Evolutionary conservation across 2,113 vertebrate genomes (phyloP), one percentile per base, ranked within the genome.

Genomic region (Forbesichthys agassizii): DNA sequence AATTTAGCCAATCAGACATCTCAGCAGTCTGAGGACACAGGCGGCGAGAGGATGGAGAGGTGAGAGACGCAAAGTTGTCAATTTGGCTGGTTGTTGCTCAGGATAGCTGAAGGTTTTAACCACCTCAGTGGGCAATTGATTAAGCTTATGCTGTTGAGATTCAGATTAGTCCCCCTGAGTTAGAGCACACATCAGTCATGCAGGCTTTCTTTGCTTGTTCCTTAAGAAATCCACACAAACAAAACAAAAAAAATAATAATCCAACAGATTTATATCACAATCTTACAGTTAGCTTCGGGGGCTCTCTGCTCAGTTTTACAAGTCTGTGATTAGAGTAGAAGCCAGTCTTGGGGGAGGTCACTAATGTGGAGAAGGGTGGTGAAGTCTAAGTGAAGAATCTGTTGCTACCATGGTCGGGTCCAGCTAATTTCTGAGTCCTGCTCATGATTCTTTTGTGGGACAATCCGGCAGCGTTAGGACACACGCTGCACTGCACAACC

Each of bases 161-260:
- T 83, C 78, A 84, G 65, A 87, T 82, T 75, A 85, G 85, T 88
- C 89, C 88, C 89, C 91, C 91, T 92, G 89, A 91, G 89, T 92
- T 92, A 90, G 85, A 88, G 88, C 84, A 84, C 85, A 78, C 71
- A 11, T 86, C 81, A 69, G 76, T 80, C 78, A 60, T 51, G 73
- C 82, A 71, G 78, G 76, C 83, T 48, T 77, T 12, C 56, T 74
- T 78, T 0, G 57, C 74, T 81, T 79, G 80, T 82, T 87, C 81
- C 48, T 79, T 83, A 81, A 84, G 80, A 86, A 88, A 84, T 84
- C 66, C 80, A 84, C 82, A 83, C 81, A 78, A 60, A 70, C 83
- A 88, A 74, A 75, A 78, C 61, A 69, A 55, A 71, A 66, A 42
- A 75, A 80, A 74, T 65, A 14, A 62, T 48, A 58, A 75, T 56